Base-by-base conservation (phyloP, 2,888 invertebrate species). In the Mactromeris polynyma region DNA sequence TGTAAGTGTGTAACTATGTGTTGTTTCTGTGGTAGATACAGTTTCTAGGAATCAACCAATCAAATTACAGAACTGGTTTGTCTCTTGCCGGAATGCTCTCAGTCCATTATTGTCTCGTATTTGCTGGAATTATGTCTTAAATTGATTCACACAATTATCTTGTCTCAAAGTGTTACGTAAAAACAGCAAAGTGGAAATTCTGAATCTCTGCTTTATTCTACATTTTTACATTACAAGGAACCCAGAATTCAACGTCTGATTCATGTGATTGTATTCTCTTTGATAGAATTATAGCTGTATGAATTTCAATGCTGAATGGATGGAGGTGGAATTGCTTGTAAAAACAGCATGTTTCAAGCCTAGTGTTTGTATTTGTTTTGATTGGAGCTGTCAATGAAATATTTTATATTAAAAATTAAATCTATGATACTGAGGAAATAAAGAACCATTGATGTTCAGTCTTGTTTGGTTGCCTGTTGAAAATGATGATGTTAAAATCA, bases 81-180 rank as follows among this genome's bases (percentile, higher is more conserved):
- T 33, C 73, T 73, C 36, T 33, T 73, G 36, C 36, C 33, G 73
- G 33, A 73, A 73, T 11, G 33, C 19, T 73, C 33, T 33, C 73
- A 17, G 19, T 73, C 73, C 73, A 73, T 73, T 73, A 73, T 73
- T 73, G 73, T 73, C 73, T 73, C 73, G 36, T 26, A 36, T 73
- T 73, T 73, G 69, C 73, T 73, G 21, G 73, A 73, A 73, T 73
- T 73, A 73, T 33, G 73, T 73, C 73, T 73, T 73, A 73, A 14
- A 73, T 73, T 73, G 73, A 73, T 33, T 73, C 73, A 36, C 73
- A 19, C 73, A 73, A 73, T 73, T 73, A 73, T 36, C 6, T 73
- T 33, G 73, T 73, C 73, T 73, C 73, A 26, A 19, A 36, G 11
- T 73, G 73, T 73, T 33, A 36, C 33, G 3, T 58, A 73, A 73